A percentile compares a stretch with the other conserved stretches of the same genome.
These are phyloP conservation scores for Yponomeuta malinellus DNA, from an alignment of 2,888 invertebrate genomes.

Conservation along the genomic window DNA sequence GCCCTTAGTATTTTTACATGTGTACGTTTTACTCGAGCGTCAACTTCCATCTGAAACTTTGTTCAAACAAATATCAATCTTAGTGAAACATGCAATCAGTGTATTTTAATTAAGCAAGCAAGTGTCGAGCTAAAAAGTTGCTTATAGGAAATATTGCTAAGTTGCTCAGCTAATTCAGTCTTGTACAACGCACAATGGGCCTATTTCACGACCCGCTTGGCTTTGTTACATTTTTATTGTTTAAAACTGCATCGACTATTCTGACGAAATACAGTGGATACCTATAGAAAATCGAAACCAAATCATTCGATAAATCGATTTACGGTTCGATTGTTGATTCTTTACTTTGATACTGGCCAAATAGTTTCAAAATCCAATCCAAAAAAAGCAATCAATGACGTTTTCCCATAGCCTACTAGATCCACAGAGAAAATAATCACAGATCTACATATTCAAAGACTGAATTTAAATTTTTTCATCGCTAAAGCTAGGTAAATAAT, in stretches of 20 bases:
- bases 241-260: constrained; percentile 8
- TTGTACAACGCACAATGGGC: constrained; percentile 59
- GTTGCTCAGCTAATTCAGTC: constrained; percentile 52
- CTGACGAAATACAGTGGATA: neutral
- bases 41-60: constrained; percentile 45
- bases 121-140: constrained; percentile 32
- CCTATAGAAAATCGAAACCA: neutral
- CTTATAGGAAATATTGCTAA: constrained; percentile 51
- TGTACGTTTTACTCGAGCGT: constrained; percentile 50
- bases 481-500: no score
- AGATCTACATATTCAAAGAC: no score
- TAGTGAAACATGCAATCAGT: constrained; percentile 26
- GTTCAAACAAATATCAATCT: constrained; percentile 50
- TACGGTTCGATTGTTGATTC: no score
- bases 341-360: no score
- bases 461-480: no score
- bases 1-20: constrained; percentile 60
- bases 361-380: no score
- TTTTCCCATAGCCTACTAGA: no score
- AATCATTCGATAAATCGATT: neutral
- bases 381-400: no score
- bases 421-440: no score
- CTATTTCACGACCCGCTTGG: constrained; percentile 67
- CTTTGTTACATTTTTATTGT: constrained; percentile 47
- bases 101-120: constrained; percentile 13